Evolutionary conservation across 2,888 invertebrate species (phyloP), one percentile per base, ranked within the genome.

Genomic region (Chloroclysta siterata): DNA sequence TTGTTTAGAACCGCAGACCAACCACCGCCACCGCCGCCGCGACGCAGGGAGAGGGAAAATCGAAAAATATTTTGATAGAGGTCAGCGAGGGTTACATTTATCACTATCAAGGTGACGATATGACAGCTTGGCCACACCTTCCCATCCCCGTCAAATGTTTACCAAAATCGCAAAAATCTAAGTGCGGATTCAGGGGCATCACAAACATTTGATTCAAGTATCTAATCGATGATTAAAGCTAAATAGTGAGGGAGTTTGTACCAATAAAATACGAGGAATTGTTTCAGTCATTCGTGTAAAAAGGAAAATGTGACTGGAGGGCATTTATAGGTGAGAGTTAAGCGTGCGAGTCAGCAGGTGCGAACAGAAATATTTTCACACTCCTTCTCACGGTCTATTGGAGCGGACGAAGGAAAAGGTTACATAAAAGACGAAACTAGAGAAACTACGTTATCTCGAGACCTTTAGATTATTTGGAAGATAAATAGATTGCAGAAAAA

Each of bases 81-180:
- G 85, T 80, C 76, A 75, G 78, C 77, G 72, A 75, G 72, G 74
- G 77, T 73, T 72, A 83, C 89, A 89, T 90, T 90, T 88, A 88
- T 91, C 90, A 90, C 89, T 87, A 90, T 90, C 84, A 88, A 80
- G 84, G 79, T 82, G 84, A 77, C 84, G 78, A 76, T 76, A 78
- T 80, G 84, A 82, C 83, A 82, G 82, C 75, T 56, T 72, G 76
- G 83, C 82, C 88, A 81, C 87, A 81, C 88, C 89, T 86, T 79
- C 64, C 74, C 72, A 70, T 72, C 74, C 75, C 75, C 75, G 75
- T 77, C 82, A 80, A 82, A 84, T 82, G 79, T 82, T 71, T 73
- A 78, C 15, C 10, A 44, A 82, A 81, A 70, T 79, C 52, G 28
- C 14, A 39, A 29, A 63, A 63, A 50, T 47, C 39, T 5, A 48